Percentiles rank a stretch among this genome's conserved stretches.
These are phyloP conservation scores for Propithecus deckenii DNA, from an alignment of 2,797 vertebrate genomes.

Conservation along the genomic window DNA sequence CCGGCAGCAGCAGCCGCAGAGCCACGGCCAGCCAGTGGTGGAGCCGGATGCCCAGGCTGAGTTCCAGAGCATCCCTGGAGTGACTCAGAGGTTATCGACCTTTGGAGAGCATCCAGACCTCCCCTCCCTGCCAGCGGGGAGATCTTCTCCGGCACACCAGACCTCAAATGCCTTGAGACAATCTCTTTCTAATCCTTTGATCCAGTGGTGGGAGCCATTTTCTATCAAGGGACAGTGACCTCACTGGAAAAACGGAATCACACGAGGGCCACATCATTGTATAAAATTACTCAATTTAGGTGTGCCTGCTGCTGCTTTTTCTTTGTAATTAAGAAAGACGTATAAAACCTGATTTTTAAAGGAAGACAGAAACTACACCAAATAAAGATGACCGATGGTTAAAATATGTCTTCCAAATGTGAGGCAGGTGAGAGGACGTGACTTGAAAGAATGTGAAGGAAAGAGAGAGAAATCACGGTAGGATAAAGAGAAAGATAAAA, in stretches of 20 bases:
- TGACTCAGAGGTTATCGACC: slow-evolving; percentile 21
- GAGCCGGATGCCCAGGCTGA: background rate
- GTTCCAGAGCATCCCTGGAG: background rate
- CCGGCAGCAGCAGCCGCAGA: background rate
- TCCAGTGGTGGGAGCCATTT: slow-evolving; percentile 57
- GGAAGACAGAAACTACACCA: background rate
- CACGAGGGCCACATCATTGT: background rate
- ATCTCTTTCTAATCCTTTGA: slow-evolving; percentile 62
- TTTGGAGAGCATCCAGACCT: background rate
- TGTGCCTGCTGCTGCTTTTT: background rate
- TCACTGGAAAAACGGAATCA: slow-evolving; percentile 63
- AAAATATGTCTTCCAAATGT: background rate
- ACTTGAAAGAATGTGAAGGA: background rate
- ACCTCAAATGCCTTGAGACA: slow-evolving; percentile 51
- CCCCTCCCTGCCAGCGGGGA: background rate
- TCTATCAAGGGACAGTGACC: slow-evolving; percentile 69
- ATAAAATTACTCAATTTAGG: slow-evolving; percentile 14
- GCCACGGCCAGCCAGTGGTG: background rate
- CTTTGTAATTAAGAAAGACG: background rate
- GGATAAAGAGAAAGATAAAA: background rate
- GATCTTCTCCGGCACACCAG: background rate
- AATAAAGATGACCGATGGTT: background rate
- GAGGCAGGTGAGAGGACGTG: background rate
- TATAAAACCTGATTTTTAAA: background rate
- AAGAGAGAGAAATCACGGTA: background rate